phyloP scores from a whole-genome alignment of 2,888 invertebrate species.

The Orchesellides sinensis region DNA sequence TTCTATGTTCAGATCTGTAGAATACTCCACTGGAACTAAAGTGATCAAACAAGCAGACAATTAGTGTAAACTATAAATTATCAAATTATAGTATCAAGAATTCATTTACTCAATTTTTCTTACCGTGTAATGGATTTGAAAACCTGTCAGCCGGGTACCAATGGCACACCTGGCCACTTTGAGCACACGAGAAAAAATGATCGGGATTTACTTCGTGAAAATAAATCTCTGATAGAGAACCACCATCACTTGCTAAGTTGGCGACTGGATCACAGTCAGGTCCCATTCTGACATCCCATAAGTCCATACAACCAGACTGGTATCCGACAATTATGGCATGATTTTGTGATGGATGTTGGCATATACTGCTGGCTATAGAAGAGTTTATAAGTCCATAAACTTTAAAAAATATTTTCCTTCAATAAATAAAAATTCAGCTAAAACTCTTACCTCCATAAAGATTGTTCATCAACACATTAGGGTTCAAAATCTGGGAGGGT shows the following conservation, averaged over 20 bases:
- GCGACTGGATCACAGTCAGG: constrained; percentile 70
- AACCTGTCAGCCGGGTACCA: constrained; percentile 71
- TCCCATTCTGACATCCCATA: constrained; percentile 71
- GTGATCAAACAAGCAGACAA: not conserved
- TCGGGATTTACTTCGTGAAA: constrained; percentile 73
- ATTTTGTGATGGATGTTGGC: constrained; percentile 72
- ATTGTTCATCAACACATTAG: constrained; percentile 70
- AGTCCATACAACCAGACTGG: constrained; percentile 72
- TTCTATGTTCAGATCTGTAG: constrained; percentile 70
- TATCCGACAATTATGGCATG: constrained; percentile 72
- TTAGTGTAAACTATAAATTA: not conserved
- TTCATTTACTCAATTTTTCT: not conserved
- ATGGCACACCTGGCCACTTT: constrained; percentile 69
- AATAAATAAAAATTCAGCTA: not conserved
- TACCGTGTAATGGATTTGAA: constrained; percentile 50
- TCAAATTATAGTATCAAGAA: no score
- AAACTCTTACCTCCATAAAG: constrained; percentile 63
- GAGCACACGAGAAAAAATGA: constrained; percentile 72
- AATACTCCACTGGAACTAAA: constrained; percentile 60
- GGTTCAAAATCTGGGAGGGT: constrained; percentile 65
- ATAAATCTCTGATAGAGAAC: constrained; percentile 70
- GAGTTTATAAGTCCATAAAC: not conserved
- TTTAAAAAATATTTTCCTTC: not conserved
- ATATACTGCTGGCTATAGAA: constrained; percentile 65
- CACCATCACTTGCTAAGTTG: constrained; percentile 68